Base-by-base conservation (phyloP, 2,113 vertebrate species). In the Strix uralensis region DNA sequence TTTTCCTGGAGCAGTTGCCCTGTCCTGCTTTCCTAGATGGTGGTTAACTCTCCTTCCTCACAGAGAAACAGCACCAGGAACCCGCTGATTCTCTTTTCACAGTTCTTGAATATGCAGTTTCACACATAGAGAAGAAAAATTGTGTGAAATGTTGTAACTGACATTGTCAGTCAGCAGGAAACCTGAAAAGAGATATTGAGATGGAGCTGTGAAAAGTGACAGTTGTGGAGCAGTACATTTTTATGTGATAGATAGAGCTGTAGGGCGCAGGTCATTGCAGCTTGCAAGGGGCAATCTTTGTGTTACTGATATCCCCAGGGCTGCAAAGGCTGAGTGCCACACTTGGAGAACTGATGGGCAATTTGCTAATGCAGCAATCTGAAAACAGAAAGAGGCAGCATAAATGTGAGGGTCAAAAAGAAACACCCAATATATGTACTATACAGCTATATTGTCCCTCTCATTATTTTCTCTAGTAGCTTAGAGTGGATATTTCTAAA, bases 261-360 rank as follows among this genome's bases (percentile, higher is more conserved):
- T 88, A 94, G 94, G 97, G 92, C 90, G 13, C 94, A 92, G 97
- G 97, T 98, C 98, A 98, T 47, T 82, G 90, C 72, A 95, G 96
- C 96, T 97, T 97, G 96, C 97, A 97, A 97, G 97, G 95, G 97
- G 93, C 94, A 98, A 96, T 98, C 97, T 98, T 93, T 96, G 95
- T 97, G 98, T 98, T 98, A 98, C 95, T 91, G 98, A 99, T 98
- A 99, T 84, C 97, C 98, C 98, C 98, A 80, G 90, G 98, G 98
- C 96, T 97, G 97, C 97, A 78, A 62, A 96, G 96, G 97, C 97
- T 96, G 94, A 98, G 86, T 87, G 96, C 96, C 59, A 42, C 3
- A 9, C 93, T 94, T 61, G 3, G 52, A 87, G 86, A 90, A 36
- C 74, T 40, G 89, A 95, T 0, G 51, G 83, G 92, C 85, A 94